Percentiles rank a stretch among this genome's conserved stretches.
Conservation (phyloP, 2,888 invertebrate species). For the Drosophila kuntzei region DNA sequence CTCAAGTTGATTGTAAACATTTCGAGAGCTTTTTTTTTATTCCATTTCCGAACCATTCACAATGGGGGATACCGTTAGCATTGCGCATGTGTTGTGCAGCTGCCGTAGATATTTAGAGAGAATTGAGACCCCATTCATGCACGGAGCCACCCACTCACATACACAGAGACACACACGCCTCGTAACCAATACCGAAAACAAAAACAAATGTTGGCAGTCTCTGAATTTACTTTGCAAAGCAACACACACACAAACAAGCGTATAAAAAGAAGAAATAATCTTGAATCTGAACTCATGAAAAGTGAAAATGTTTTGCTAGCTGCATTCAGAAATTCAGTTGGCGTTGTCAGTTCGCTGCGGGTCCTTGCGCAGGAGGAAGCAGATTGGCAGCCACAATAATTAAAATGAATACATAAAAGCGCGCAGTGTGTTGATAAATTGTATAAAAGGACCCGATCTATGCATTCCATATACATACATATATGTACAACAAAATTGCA, state of each 20-base stretch:
- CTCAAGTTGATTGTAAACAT: neutral
- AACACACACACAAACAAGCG: constrained; percentile 24
- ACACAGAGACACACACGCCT: constrained; percentile 30
- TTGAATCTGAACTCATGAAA: constrained; percentile 76
- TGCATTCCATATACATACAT: constrained; percentile 20
- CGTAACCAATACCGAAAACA: constrained; percentile 69
- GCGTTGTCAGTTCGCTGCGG: constrained; percentile 77
- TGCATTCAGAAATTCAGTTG: constrained; percentile 76
- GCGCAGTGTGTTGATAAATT: constrained; percentile 41
- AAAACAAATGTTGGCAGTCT: constrained; percentile 71
- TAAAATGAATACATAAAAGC: constrained; percentile 43
- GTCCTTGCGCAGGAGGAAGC: constrained; percentile 75
- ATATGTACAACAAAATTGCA: constrained; percentile 23
- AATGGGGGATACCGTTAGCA: neutral
- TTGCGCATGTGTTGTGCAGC: constrained; percentile 68
- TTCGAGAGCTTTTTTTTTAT: constrained; percentile 35
- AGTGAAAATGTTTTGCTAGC: constrained; percentile 76
- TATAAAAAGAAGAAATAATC: constrained; percentile 58
- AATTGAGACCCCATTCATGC: constrained; percentile 54
- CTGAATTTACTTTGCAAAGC: constrained; percentile 62
- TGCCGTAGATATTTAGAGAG: constrained; percentile 42
- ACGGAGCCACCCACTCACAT: constrained; percentile 43
- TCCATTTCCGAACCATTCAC: constrained; percentile 40
- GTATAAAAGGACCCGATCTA: constrained; percentile 20
- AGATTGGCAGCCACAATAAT: constrained; percentile 32